Percentiles rank a stretch among this genome's conserved stretches.
phyloP scores from a whole-genome alignment of 2,888 invertebrate species.

The Drosophila formosana region DNA sequence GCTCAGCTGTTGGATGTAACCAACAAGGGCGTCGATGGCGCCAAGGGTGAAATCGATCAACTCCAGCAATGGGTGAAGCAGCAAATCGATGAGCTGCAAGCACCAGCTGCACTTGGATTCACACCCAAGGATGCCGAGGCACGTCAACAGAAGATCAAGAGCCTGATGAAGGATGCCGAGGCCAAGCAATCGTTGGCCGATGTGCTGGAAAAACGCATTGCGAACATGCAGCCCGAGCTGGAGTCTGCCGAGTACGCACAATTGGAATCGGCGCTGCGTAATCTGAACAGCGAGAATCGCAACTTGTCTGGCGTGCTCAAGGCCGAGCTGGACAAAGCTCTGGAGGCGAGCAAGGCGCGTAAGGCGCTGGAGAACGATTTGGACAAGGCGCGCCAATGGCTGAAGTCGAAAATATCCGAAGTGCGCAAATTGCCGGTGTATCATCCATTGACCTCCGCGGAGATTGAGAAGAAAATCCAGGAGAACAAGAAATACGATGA shows the following conservation, averaged over 20 bases:
- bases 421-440: constrained; percentile 90
- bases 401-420: constrained; percentile 91
- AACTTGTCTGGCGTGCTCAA: constrained; percentile 90
- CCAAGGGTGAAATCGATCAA: constrained; percentile 92
- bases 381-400: constrained; percentile 92
- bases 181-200: constrained; percentile 93
- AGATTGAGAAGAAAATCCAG: constrained; percentile 93
- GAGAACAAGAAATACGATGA: constrained; percentile 91
- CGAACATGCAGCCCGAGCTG: constrained; percentile 93
- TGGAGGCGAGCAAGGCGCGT: constrained; percentile 90
- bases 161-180: constrained; percentile 92
- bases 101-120: constrained; percentile 90
- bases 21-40: constrained; percentile 92
- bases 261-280: constrained; percentile 90
- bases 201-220: constrained; percentile 92
- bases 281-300: constrained; percentile 91
- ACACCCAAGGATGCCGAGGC: constrained; percentile 92
- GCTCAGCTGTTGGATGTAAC: constrained; percentile 93
- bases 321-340: constrained; percentile 90
- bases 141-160: constrained; percentile 89
- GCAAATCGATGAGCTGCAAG: constrained; percentile 89
- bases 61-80: constrained; percentile 92
- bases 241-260: constrained; percentile 94
- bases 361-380: constrained; percentile 92
- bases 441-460: constrained; percentile 91